phyloP scores from a whole-genome alignment of 1,140 invertebrate species.

The Bombus pascuorum region DNA sequence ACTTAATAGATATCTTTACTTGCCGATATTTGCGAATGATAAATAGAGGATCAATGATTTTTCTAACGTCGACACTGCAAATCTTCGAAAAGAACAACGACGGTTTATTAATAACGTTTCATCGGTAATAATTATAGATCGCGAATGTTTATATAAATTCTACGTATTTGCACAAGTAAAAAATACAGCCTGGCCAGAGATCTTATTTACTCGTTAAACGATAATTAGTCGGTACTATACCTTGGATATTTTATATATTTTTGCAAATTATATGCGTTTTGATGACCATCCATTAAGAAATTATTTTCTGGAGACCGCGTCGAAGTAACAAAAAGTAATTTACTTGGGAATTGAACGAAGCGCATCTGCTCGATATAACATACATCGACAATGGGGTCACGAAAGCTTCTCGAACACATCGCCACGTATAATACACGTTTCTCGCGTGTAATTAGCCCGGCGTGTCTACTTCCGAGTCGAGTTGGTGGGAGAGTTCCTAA shows the following conservation, averaged over 20 bases:
- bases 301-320: not conserved
- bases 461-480: slow-evolving; percentile 77
- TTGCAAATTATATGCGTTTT: not conserved
- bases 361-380: slow-evolving; percentile 1
- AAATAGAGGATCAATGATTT: not conserved
- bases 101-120: not conserved
- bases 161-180: too few species aligned
- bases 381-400: not conserved
- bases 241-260: too few species aligned
- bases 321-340: not conserved
- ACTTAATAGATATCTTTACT: not conserved
- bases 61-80: not conserved
- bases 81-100: not conserved
- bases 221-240: too few species aligned
- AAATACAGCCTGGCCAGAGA: too few species aligned
- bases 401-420: slow-evolving; percentile 58
- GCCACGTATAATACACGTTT: slow-evolving; percentile 34
- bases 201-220: too few species aligned
- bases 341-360: not conserved
- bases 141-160: too few species aligned
- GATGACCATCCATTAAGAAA: not conserved
- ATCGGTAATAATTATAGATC: not conserved
- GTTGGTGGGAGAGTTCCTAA: slow-evolving; percentile 72
- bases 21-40: not conserved
- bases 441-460: slow-evolving; percentile 77